Conservation (phyloP, 2,888 invertebrate genomes). For the Norana najaformis region DNA sequence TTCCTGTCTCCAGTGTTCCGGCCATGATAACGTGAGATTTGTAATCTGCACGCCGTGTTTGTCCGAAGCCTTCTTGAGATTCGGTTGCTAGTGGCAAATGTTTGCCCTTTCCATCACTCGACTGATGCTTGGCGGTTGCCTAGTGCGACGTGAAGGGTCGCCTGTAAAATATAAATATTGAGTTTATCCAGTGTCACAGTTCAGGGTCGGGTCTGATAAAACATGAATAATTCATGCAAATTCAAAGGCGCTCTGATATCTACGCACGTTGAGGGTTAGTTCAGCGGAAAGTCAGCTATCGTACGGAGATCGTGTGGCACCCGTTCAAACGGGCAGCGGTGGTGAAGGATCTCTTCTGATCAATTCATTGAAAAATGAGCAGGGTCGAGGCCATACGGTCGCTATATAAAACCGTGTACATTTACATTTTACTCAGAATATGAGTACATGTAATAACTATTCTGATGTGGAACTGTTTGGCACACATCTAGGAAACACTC, state of each 20-base stretch:
- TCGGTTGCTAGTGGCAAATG: constrained; percentile 17
- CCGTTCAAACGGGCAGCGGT: too few species aligned
- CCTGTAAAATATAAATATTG: neutral
- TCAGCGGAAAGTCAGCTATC: neutral
- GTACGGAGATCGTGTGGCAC: too few species aligned
- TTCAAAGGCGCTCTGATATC: neutral
- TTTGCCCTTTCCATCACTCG: constrained; percentile 15
- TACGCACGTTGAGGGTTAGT: neutral
- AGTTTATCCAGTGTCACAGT: neutral
- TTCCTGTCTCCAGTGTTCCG: neutral
- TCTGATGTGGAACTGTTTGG: too few species aligned
- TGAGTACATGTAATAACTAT: too few species aligned
- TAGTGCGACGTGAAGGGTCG: constrained; percentile 4
- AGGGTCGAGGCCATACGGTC: too few species aligned
- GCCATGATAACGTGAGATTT: neutral
- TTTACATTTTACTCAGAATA: too few species aligned
- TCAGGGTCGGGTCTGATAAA: neutral
- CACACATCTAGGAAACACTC: too few species aligned
- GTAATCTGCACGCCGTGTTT: neutral
- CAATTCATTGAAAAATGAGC: too few species aligned
- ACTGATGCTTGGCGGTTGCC: neutral
- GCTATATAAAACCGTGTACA: too few species aligned
- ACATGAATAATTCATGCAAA: neutral
- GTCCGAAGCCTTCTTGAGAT: neutral
- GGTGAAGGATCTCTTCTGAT: too few species aligned